Evolutionary conservation across 1,140 invertebrate species (phyloP).

Genomic region (Musca vetustissima): DNA sequence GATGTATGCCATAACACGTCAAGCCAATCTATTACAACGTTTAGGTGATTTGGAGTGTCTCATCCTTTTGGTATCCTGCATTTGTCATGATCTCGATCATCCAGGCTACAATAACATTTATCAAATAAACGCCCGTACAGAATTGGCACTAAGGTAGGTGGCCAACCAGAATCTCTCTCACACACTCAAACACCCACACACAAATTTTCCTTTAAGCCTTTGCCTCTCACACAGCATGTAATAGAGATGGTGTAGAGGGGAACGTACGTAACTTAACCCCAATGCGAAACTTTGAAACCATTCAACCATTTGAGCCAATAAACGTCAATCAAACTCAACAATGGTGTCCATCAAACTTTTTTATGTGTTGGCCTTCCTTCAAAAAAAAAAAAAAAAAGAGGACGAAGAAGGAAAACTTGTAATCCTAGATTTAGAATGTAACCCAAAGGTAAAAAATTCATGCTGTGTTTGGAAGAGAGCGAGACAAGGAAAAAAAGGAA

Average conservation of each 20-base stretch:
- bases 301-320: too few relatives aligned
- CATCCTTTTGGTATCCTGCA: constrained; percentile 78
- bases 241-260: too few relatives aligned
- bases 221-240: not conserved
- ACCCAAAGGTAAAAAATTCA: too few relatives aligned
- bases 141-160: constrained; percentile 70
- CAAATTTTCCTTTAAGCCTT: too few relatives aligned
- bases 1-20: constrained; percentile 86
- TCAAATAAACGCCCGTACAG: constrained; percentile 85
- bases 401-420: too few relatives aligned
- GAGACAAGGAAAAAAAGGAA: too few relatives aligned
- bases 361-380: not conserved
- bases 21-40: constrained; percentile 68
- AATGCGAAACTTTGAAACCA: not conserved
- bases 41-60: constrained; percentile 77
- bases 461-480: not conserved
- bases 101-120: constrained; percentile 90
- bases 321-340: not conserved
- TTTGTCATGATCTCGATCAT: constrained; percentile 91
- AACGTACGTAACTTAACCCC: not conserved
- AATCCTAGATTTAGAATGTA: too few relatives aligned
- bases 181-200: too few relatives aligned
- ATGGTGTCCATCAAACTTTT: constrained; percentile 3
- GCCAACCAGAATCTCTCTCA: too few relatives aligned
- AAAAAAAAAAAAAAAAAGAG: too few relatives aligned